Evolutionary conservation across 2,797 vertebrate genomes (phyloP).

Genomic region (Pseudocheirus occidentalis): DNA sequence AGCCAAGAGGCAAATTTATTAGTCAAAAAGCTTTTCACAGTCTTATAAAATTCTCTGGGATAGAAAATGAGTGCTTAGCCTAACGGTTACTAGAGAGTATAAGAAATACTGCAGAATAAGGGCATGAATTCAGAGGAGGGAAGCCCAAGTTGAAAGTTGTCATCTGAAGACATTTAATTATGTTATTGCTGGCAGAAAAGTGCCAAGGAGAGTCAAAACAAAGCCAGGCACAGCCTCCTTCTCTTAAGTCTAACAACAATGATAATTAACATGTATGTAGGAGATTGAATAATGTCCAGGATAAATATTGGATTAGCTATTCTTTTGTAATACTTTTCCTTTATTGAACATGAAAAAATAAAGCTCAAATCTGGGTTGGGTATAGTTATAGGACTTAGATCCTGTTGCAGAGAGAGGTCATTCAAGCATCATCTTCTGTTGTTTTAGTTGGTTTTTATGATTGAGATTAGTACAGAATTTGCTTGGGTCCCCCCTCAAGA

Average conservation of each 20-base stretch:
- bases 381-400: background rate
- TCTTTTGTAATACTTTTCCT: conserved; percentile 67
- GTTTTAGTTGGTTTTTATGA: background rate
- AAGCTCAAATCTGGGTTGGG: background rate
- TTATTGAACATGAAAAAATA: background rate
- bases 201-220: conserved; percentile 59
- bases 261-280: conserved; percentile 79
- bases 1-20: background rate
- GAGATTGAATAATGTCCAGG: conserved; percentile 82
- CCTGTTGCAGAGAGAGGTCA: background rate
- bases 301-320: conserved; percentile 80
- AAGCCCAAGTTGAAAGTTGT: conserved; percentile 20
- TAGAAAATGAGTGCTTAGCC: background rate
- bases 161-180: conserved; percentile 40
- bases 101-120: background rate
- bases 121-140: background rate
- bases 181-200: conserved; percentile 31
- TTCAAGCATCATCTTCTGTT: background rate
- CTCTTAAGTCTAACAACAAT: conserved; percentile 80
- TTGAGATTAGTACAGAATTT: background rate
- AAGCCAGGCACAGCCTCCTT: conserved; percentile 70
- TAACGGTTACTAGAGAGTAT: background rate
- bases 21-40: background rate
- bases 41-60: background rate
- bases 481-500: background rate